Evolutionary conservation across 2,797 vertebrate genomes (phyloP), one percentile per base, ranked within the genome.

Genomic region (Petrocephalus sullivani): DNA sequence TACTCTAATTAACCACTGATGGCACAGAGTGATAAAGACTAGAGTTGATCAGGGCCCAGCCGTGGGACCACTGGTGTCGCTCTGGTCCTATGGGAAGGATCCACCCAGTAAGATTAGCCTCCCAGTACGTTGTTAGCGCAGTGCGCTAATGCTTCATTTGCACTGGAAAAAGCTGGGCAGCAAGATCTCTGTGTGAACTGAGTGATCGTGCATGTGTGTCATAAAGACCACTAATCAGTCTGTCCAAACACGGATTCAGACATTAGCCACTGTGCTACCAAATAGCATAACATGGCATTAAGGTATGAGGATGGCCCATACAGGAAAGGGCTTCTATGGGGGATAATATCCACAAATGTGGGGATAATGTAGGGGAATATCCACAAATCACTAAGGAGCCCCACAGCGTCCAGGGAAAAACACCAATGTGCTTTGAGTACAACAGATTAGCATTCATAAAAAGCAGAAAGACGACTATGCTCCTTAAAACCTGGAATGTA

Each of bases 1-100:
- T 51, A 49, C 49, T 1, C 81, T 51, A 53, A 83, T 83, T 83
- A 83, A 53, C 81, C n/a, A 53, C n/a, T 83, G 81, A 83, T 83
- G 81, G 81, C 81, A 83, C 81, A 0, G n/a, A 21, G 16, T 8
- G 81, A 83, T 83, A 83, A 83, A 53, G 81, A 4, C n/a, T 12
- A 53, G 8, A 28, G 46, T 49, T 23, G 46, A 83, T 83, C 81
- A 51, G 49, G 49, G 49, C 81, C 49, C 41, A 51, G 49, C 21
- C 2, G 12, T 53, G 81, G 41, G 81, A 54, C 49, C 81, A 83
- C 81, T 53, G 49, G 46, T 83, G 46, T 51, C 21, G 9, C 81
- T 54, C 46, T 46, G 49, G 81, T 83, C 81, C 81, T 83, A 49
- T 83, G 81, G 81, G 81, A 83, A 83, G 81, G 53, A 83, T 83